Conservation (phyloP, 2,797 vertebrate species). For the Hydrophis major region DNA sequence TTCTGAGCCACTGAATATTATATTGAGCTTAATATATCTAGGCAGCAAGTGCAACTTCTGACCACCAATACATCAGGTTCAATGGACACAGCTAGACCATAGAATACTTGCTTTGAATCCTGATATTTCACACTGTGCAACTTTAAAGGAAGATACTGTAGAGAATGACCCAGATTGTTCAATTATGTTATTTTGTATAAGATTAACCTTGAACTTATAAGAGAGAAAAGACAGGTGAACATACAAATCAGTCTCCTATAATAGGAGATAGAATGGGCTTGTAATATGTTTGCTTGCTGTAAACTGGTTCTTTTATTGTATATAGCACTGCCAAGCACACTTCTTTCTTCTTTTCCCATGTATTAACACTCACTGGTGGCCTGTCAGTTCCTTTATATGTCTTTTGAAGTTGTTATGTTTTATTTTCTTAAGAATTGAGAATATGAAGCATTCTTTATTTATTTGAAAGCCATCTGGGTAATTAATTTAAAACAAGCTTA, state of each 20-base stretch:
- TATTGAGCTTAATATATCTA: not conserved
- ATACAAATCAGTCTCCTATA: not conserved
- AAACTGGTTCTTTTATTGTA: not conserved
- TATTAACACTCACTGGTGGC: rapidly evolving
- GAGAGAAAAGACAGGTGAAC: not conserved
- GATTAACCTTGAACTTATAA: not conserved
- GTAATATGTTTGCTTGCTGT: not conserved
- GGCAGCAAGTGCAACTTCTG: not conserved
- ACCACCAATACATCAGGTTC: not conserved
- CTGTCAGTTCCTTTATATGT: rapidly evolving
- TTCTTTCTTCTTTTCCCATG: not conserved
- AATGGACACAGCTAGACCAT: not conserved
- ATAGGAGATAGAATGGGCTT: not conserved
- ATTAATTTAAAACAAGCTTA: not conserved
- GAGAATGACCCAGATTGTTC: not conserved
- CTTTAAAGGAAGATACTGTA: not conserved
- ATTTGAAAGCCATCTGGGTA: not conserved
- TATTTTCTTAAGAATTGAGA: not conserved
- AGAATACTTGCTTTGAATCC: not conserved
- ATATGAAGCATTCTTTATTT: not conserved
- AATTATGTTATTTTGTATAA: not conserved
- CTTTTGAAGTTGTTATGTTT: not conserved
- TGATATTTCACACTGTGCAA: not conserved
- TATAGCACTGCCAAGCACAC: not conserved
- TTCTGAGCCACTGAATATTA: not conserved